Conservation (phyloP, 2,888 invertebrate species). For the Hetaerina titia region DNA sequence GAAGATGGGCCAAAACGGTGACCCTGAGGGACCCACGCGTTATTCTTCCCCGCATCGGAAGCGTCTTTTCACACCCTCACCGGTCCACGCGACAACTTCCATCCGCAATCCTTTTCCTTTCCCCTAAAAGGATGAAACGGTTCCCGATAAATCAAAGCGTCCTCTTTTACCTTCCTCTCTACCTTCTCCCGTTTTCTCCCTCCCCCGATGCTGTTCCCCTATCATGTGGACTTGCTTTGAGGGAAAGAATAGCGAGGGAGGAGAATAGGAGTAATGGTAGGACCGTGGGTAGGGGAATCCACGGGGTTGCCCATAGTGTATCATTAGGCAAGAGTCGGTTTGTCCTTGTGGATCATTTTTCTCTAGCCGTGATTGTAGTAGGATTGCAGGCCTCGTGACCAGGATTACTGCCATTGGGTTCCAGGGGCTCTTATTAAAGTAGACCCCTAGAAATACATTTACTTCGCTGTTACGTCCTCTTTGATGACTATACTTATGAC, state of each 20-base stretch:
- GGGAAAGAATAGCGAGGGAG: background rate
- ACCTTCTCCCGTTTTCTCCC: background rate
- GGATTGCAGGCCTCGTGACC: background rate
- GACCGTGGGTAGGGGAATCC: background rate
- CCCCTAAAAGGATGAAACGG: slow-evolving; percentile 20
- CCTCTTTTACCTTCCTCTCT: background rate
- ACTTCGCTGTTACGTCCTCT: background rate
- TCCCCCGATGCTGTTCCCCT: background rate
- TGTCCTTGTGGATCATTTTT: slow-evolving; percentile 25
- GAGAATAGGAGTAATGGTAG: background rate
- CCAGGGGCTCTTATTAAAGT: background rate
- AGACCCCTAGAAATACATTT: background rate
- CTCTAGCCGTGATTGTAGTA: background rate
- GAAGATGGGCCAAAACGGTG: slow-evolving; percentile 37
- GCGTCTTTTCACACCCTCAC: background rate
- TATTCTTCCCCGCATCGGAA: background rate
- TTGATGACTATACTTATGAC: background rate
- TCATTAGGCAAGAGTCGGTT: background rate
- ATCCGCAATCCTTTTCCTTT: slow-evolving; percentile 8
- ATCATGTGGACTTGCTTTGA: background rate
- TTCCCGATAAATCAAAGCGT: slow-evolving; percentile 38
- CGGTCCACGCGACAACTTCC: slow-evolving; percentile 32
- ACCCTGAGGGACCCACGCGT: slow-evolving; percentile 18
- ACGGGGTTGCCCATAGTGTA: background rate
- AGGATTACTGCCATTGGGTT: background rate